Evolutionary conservation across 2,797 vertebrate genomes (phyloP).

Genomic region (Anniella stebbinsi): DNA sequence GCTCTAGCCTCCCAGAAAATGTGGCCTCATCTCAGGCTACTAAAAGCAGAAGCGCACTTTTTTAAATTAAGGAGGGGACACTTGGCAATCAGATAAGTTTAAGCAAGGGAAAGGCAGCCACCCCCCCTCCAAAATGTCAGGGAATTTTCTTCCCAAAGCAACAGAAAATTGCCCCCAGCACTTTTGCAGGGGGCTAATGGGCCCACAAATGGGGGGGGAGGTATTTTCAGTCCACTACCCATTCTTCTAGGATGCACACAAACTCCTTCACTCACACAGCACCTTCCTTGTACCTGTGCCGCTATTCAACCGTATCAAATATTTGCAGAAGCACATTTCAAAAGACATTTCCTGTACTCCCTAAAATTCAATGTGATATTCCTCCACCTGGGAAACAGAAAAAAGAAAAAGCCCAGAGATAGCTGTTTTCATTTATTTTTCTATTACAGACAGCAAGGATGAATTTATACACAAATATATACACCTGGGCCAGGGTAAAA

Average conservation of each 20-base stretch:
- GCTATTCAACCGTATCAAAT: neutral
- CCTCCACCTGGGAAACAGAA: conserved; percentile 35
- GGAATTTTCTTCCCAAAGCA: neutral
- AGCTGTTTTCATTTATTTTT: neutral
- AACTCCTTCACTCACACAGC: neutral
- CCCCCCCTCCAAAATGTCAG: neutral
- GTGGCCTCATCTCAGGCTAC: too few species aligned
- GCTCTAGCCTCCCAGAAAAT: too few species aligned
- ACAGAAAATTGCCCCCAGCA: neutral
- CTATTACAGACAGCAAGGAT: neutral
- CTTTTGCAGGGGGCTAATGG: neutral
- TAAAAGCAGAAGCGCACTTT: too few species aligned
- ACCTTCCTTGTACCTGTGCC: neutral
- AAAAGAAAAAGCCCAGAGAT: neutral
- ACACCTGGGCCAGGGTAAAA: rapidly evolving
- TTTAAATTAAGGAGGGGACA: too few species aligned
- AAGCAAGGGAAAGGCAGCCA: too few species aligned
- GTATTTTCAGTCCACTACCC: neutral
- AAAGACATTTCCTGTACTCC: neutral
- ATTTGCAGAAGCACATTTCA: neutral
- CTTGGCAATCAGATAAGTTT: too few species aligned
- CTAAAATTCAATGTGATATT: conserved; percentile 20
- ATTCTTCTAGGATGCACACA: neutral
- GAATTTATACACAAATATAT: conserved; percentile 22
- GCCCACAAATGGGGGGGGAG: neutral